phyloP scores from a whole-genome alignment of 2,113 vertebrate species.

The Cariama cristata region DNA sequence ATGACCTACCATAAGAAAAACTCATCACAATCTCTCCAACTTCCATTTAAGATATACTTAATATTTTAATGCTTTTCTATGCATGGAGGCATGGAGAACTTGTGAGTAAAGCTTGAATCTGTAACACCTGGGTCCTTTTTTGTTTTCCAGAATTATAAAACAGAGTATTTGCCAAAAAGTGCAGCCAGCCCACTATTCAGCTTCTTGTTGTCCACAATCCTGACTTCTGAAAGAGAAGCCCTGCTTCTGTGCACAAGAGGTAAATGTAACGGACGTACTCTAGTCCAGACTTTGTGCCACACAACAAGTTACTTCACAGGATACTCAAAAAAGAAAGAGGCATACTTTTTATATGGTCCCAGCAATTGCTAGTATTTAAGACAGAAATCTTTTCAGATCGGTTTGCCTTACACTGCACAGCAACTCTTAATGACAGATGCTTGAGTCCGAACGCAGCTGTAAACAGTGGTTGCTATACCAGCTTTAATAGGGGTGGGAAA shows the following conservation, averaged over 20 bases:
- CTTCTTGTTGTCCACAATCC: neutral
- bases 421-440: neutral
- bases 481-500: neutral
- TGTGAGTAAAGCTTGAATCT: neutral
- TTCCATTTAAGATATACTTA: neutral
- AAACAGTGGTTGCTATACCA: neutral
- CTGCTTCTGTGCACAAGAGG: neutral
- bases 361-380: neutral
- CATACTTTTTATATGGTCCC: neutral
- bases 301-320: neutral
- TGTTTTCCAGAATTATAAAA: neutral
- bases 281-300: neutral
- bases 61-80: neutral
- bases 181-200: neutral
- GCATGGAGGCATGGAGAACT: neutral
- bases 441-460: neutral
- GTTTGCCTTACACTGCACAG: neutral
- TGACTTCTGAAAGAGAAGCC: neutral
- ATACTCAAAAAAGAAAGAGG: neutral
- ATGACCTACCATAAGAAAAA: neutral
- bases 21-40: neutral
- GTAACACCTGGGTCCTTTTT: neutral
- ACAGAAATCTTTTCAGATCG: neutral
- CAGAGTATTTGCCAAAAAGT: neutral
- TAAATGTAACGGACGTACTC: neutral